Base-by-base conservation (phyloP, 2,797 vertebrate species). In the Pseudochaenichthys georgianus region DNA sequence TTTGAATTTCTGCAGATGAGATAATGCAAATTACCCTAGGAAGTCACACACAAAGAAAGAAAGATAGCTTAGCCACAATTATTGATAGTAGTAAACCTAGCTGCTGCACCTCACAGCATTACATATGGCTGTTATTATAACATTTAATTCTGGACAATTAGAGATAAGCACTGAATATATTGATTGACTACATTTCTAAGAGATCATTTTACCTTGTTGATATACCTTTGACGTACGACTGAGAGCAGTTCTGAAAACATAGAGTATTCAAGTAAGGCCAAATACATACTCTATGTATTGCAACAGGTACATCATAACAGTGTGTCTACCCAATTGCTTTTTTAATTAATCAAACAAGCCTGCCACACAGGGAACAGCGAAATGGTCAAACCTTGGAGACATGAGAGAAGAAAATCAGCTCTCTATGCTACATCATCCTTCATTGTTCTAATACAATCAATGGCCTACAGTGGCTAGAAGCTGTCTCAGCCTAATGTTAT, bases 1-100 rank as follows among this genome's bases (percentile, higher is more conserved):
- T 13, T 69, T 59, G 43, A 19, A 63, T 72, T 71, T 61, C 34
- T 31, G 73, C 13, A 55, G 42, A 17, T 21, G 70, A 72, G 70
- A 77, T 75, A 54, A 82, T 43, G 68, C 21, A 73, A 70, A 61
- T 34, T 8, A 46, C 15, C 28, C 8, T 9, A 45, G 5, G 5
- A 41, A 58, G 53, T 23, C 43, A 64, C 46, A 64, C 63, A 59
- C 68, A 5, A 50, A 47, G 48, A 64, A 12, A 65, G 19, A 0
- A 12, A 74, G 47, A 65, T 19, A 52, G 13, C 59, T 62, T 16
- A 53, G 45, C 66, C 21, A 34, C 19, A 3, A 78, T 73, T 41
- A 75, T 60, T 61, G 41, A 57, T 38, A 41, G 38, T 59, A 72
- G 68, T 78, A 63, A 28, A 38, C 17, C 34, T 10, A n/a, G 52